Percentiles rank a stretch among this genome's conserved stretches.
phyloP scores from a whole-genome alignment of 1,140 invertebrate species.

The Prorops nasuta region DNA sequence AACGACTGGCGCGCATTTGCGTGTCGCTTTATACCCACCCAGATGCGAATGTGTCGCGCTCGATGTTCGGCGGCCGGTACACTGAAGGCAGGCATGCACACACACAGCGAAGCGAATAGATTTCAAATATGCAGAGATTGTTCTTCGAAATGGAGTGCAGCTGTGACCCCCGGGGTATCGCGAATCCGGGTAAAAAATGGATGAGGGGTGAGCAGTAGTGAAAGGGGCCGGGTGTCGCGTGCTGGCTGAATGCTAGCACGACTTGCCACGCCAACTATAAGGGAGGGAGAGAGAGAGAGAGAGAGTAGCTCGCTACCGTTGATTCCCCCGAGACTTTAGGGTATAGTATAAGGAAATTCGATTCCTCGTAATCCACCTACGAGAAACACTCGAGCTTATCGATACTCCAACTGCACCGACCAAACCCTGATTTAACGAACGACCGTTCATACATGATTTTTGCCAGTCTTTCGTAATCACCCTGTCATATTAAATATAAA shows the following conservation, averaged over 20 bases:
- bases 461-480: too few species aligned
- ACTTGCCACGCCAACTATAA: too few species aligned
- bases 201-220: slow-evolving; percentile 25
- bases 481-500: too few species aligned
- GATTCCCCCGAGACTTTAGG: neutral
- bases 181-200: slow-evolving; percentile 32
- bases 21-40: too few species aligned
- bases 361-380: slow-evolving; percentile 9
- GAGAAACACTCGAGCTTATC: slow-evolving; percentile 11
- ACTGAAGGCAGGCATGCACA: neutral
- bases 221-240: slow-evolving; percentile 20
- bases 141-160: slow-evolving; percentile 40
- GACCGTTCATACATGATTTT: too few species aligned
- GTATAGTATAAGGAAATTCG: slow-evolving; percentile 16
- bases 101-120: slow-evolving; percentile 29
- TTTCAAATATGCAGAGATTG: slow-evolving; percentile 49
- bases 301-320: slow-evolving; percentile 6
- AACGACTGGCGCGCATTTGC: too few species aligned
- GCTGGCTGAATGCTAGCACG: slow-evolving; percentile 13
- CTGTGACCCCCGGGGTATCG: slow-evolving; percentile 35
- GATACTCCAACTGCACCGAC: too few species aligned
- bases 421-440: too few species aligned
- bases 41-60: neutral
- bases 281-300: too few species aligned
- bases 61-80: neutral